Evolutionary conservation across 2,888 invertebrate genomes (phyloP).

Genomic region (Sclerodermus sp.): DNA sequence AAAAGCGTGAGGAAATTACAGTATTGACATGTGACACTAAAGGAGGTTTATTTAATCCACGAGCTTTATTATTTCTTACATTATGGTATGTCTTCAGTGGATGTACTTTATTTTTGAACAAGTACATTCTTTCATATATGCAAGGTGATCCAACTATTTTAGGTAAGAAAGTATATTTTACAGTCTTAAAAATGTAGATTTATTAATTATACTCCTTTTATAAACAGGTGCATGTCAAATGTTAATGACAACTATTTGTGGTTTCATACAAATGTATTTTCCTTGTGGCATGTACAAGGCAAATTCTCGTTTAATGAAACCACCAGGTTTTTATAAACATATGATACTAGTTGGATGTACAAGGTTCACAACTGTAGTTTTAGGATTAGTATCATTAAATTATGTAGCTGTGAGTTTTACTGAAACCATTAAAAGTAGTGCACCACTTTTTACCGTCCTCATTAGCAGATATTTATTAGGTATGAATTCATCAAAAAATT

Average conservation of each 20-base stretch:
- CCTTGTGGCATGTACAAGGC: constrained; percentile 74
- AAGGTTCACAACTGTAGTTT: constrained; percentile 72
- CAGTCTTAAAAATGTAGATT: neutral
- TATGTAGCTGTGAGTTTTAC: constrained; percentile 81
- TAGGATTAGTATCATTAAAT: constrained; percentile 74
- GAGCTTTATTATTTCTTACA: constrained; percentile 66
- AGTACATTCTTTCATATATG: constrained; percentile 73
- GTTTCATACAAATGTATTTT: constrained; percentile 74
- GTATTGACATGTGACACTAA: constrained; percentile 43
- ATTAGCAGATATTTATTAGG: constrained; percentile 69
- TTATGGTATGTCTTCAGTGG: constrained; percentile 80
- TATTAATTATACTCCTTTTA: constrained; percentile 9
- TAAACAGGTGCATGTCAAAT: constrained; percentile 72
- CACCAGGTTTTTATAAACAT: constrained; percentile 72
- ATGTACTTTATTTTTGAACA: constrained; percentile 76
- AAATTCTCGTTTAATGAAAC: constrained; percentile 62
- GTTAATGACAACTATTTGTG: constrained; percentile 73
- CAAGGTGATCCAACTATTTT: constrained; percentile 73
- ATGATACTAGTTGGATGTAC: constrained; percentile 75
- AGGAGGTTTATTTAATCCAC: constrained; percentile 63
- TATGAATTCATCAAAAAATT: constrained; percentile 41
- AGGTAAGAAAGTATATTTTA: constrained; percentile 59
- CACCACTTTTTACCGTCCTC: constrained; percentile 76
- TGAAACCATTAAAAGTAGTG: constrained; percentile 79
- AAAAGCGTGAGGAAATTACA: constrained; percentile 40